Evolutionary conservation across 2,888 invertebrate species (phyloP).

Genomic region (Leptinotarsa tumamoca): DNA sequence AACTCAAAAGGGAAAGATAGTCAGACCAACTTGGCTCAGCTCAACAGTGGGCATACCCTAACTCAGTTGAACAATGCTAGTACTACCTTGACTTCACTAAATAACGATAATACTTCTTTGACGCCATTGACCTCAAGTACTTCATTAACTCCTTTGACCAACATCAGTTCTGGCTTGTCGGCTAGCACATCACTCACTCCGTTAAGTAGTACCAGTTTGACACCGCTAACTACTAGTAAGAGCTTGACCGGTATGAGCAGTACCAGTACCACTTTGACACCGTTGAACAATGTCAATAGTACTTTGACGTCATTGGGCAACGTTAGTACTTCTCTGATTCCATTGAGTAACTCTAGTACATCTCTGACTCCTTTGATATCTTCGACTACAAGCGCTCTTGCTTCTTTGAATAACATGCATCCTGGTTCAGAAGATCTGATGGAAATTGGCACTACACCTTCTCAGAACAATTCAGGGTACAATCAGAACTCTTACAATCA

Average conservation of each 20-base stretch:
- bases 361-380: constrained; percentile 27
- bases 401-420: constrained; percentile 38
- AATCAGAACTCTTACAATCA: constrained; percentile 35
- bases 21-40: constrained; percentile 22
- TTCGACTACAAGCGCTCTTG: constrained; percentile 27
- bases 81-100: constrained; percentile 23
- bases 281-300: constrained; percentile 14
- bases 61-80: neutral
- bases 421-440: constrained; percentile 42
- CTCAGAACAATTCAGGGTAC: constrained; percentile 31
- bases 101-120: constrained; percentile 32
- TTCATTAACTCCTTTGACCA: neutral
- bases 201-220: constrained; percentile 24
- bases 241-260: constrained; percentile 43
- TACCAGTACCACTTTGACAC: constrained; percentile 18
- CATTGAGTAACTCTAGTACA: constrained; percentile 14
- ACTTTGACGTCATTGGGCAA: constrained; percentile 26
- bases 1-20: constrained; percentile 28
- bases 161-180: neutral
- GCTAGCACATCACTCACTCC: constrained; percentile 25
- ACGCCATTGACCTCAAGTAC: constrained; percentile 36
- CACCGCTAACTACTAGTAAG: constrained; percentile 30
- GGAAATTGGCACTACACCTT: constrained; percentile 43
- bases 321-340: constrained; percentile 17
- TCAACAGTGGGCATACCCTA: constrained; percentile 12